A percentile compares a stretch with the other conserved stretches of the same genome.
Conservation (phyloP, 2,113 vertebrate species). For the Athene cunicularia region DNA sequence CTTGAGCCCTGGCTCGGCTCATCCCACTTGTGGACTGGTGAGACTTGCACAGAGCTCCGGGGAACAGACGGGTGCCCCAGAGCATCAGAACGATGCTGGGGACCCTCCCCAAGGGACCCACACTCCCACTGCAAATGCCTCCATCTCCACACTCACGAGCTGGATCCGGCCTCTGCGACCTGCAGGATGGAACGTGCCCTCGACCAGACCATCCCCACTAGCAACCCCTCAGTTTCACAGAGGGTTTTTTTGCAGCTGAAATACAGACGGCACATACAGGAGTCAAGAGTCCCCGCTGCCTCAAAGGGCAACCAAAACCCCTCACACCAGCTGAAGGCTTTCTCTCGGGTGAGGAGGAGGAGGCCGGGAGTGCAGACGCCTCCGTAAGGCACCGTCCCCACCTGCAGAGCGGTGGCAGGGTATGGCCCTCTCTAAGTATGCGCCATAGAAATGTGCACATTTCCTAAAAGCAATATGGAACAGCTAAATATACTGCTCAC, state of each 20-base stretch:
- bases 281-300: fast-evolving
- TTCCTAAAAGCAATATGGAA: constrained; percentile 75
- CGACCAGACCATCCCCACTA: fast-evolving
- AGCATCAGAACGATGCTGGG: fast-evolving
- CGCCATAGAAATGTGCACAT: constrained; percentile 67
- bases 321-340: fast-evolving
- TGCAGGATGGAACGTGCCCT: fast-evolving
- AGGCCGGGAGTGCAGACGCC: fast-evolving
- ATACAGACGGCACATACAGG: fast-evolving
- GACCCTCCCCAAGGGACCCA: too few species aligned
- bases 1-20: neutral
- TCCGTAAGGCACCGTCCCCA: neutral
- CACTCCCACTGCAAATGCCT: neutral
- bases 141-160: fast-evolving
- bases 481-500: constrained; percentile 71
- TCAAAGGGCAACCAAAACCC: neutral
- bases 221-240: fast-evolving
- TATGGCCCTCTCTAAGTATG: constrained; percentile 64
- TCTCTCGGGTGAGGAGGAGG: fast-evolving
- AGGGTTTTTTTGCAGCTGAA: too few species aligned
- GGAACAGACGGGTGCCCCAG: fast-evolving
- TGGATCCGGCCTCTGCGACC: fast-evolving
- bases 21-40: neutral
- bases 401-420: constrained; percentile 61
- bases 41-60: neutral